Conservation (phyloP, 1,140 invertebrate species). For the Aphaenogaster ashmeadi region DNA sequence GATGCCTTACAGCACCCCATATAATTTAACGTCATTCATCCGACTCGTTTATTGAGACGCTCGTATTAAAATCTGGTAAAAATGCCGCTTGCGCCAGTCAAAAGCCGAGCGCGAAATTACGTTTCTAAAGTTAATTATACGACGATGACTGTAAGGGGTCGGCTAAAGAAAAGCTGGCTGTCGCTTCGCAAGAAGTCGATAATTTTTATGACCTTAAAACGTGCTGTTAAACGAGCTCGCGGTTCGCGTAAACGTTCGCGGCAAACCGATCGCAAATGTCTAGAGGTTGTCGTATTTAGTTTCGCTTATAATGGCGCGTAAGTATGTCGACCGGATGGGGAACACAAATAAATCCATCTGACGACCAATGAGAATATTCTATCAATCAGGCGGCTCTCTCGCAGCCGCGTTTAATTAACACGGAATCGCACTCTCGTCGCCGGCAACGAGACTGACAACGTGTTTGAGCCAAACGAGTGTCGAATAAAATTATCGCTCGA, state of each 20-base stretch:
- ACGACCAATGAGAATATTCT: slow-evolving; percentile 61
- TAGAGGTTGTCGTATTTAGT: background rate
- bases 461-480: slow-evolving; percentile 66
- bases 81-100: slow-evolving; percentile 74
- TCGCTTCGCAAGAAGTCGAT: background rate
- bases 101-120: slow-evolving; percentile 61
- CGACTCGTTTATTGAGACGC: slow-evolving; percentile 79
- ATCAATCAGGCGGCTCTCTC: slow-evolving; percentile 44
- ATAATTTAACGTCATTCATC: slow-evolving; percentile 87
- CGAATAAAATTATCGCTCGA: slow-evolving; percentile 77
- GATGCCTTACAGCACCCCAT: slow-evolving; percentile 64
- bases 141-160: background rate
- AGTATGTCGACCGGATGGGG: slow-evolving; percentile 12
- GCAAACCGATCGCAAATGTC: background rate
- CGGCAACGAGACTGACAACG: slow-evolving; percentile 71
- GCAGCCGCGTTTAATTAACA: slow-evolving; percentile 67
- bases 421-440: slow-evolving; percentile 73
- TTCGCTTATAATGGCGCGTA: slow-evolving; percentile 12
- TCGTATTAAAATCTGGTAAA: slow-evolving; percentile 85
- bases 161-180: background rate
- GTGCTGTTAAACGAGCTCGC: background rate
- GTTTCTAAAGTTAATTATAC: slow-evolving; percentile 62
- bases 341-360: slow-evolving; percentile 61
- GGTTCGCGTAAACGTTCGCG: background rate
- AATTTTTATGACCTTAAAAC: slow-evolving; percentile 29